Evolutionary conservation across 2,888 invertebrate species (phyloP).

Genomic region (Sarcophaga subvicina): DNA sequence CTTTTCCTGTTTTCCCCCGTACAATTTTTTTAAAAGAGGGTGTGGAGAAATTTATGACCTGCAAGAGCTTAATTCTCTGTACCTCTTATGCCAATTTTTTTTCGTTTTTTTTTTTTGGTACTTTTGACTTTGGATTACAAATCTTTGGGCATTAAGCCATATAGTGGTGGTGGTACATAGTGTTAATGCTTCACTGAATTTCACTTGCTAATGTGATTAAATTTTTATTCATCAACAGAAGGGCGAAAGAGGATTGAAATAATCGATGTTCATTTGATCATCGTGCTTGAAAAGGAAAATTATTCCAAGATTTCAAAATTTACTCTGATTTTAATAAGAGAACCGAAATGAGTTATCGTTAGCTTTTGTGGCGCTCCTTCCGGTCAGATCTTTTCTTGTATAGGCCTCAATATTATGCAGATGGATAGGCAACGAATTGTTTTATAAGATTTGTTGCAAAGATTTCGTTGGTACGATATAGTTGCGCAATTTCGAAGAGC

Average conservation of each 20-base stretch:
- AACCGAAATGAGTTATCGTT: too few relatives aligned
- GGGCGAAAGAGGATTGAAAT: neutral
- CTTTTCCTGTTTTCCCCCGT: neutral
- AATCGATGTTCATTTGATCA: neutral
- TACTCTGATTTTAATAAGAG: too few relatives aligned
- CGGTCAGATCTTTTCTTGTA: too few relatives aligned
- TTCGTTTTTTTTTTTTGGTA: neutral
- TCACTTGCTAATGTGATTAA: constrained; percentile 65
- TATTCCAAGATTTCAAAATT: too few relatives aligned
- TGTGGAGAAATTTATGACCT: constrained; percentile 61
- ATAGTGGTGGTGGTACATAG: constrained; percentile 47
- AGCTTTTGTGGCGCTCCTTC: too few relatives aligned
- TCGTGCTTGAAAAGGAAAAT: too few relatives aligned
- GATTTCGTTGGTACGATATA: too few relatives aligned
- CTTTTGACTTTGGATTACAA: constrained; percentile 20
- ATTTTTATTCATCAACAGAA: neutral
- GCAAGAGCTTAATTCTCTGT: constrained; percentile 37
- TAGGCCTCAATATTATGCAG: too few relatives aligned
- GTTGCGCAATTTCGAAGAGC: too few relatives aligned
- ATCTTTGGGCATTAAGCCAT: neutral
- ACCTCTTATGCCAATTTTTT: neutral
- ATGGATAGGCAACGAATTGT: too few relatives aligned
- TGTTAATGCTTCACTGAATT: constrained; percentile 52
- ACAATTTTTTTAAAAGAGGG: constrained; percentile 23
- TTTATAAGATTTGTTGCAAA: too few relatives aligned